phyloP scores from a whole-genome alignment of 2,797 vertebrate genomes.

The Sebastes trivittatus region DNA sequence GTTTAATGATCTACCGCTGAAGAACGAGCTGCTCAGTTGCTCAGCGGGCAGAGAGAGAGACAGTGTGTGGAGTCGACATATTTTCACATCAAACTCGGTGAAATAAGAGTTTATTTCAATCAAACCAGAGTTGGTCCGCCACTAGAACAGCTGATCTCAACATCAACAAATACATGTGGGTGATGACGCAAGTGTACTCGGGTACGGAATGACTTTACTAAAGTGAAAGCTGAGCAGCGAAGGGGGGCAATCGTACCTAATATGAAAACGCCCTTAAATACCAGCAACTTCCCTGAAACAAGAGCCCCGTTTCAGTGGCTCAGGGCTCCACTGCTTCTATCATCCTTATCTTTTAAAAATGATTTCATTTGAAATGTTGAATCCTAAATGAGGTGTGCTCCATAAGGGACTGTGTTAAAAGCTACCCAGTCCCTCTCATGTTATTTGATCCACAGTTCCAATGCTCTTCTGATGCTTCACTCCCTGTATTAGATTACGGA shows the following conservation, averaged over 20 bases:
- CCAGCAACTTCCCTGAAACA: background rate
- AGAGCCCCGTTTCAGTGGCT: background rate
- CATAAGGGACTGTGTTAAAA: constrained; percentile 15
- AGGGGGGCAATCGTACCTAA: too few relatives aligned
- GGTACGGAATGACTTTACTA: too few relatives aligned
- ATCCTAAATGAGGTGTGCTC: constrained; percentile 13
- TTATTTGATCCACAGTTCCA: constrained; percentile 41
- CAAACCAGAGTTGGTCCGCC: too few relatives aligned
- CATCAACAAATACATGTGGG: too few relatives aligned
- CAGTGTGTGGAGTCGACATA: rapidly evolving
- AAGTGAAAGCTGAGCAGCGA: too few relatives aligned
- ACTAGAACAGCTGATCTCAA: too few relatives aligned
- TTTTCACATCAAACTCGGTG: too few relatives aligned
- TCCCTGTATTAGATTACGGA: constrained; percentile 40
- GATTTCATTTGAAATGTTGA: constrained; percentile 23
- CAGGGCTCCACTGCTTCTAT: background rate
- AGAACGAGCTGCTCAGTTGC: too few relatives aligned
- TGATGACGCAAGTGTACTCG: too few relatives aligned
- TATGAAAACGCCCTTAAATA: background rate
- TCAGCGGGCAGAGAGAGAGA: too few relatives aligned
- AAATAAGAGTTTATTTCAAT: too few relatives aligned
- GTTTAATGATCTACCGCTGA: too few relatives aligned
- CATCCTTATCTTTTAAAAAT: constrained; percentile 6
- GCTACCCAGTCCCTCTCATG: background rate
- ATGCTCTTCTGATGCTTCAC: constrained; percentile 20